These are phyloP conservation scores for Prietella phreatophila DNA, from an alignment of 2,113 vertebrate species.

Conservation along the genomic window DNA sequence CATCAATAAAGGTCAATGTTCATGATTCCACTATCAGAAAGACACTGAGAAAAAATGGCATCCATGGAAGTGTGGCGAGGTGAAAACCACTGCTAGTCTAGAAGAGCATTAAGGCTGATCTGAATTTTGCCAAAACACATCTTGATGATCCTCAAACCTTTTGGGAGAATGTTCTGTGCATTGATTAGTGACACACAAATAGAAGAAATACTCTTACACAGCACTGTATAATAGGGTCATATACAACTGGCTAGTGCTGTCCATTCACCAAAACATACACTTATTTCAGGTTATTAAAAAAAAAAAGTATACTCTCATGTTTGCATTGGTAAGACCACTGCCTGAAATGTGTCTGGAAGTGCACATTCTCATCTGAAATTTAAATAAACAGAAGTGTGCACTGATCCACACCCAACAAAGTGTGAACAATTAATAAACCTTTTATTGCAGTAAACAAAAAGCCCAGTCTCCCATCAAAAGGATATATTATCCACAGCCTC, in stretches of 20 bases:
- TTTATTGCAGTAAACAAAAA: not conserved
- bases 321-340: not conserved
- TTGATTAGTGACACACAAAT: too few species aligned
- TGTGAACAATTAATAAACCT: not conserved
- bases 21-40: too few species aligned
- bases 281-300: not conserved
- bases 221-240: not conserved
- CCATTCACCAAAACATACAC: not conserved
- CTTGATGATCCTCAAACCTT: too few species aligned
- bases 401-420: not conserved
- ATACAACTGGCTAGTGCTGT: not conserved
- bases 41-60: too few species aligned
- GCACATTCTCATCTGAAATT: not conserved
- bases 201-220: too few species aligned
- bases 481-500: not conserved
- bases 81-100: too few species aligned
- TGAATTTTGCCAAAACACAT: too few species aligned
- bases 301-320: not conserved
- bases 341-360: not conserved
- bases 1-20: too few species aligned
- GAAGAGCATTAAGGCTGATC: too few species aligned
- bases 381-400: not conserved
- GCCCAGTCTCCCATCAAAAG: not conserved
- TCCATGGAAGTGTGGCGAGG: too few species aligned
- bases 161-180: too few species aligned